Evolutionary conservation across 2,113 vertebrate species (phyloP).

Genomic region (Condylura cristata): DNA sequence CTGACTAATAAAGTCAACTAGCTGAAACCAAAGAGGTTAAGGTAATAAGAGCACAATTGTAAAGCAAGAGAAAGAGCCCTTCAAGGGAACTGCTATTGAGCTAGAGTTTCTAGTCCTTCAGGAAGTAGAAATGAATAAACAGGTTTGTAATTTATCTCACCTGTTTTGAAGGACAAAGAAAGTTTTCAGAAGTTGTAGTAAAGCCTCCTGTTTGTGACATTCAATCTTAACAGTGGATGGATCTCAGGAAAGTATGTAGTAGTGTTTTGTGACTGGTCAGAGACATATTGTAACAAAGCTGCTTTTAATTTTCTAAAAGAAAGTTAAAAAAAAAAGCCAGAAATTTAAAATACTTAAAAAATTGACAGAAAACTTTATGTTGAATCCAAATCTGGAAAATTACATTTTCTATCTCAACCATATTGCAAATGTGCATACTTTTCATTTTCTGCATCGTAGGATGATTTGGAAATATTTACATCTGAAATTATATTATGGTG

Average conservation of each 20-base stretch:
- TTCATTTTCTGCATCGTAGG: background rate
- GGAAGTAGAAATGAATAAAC: conserved; percentile 68
- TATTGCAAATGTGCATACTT: background rate
- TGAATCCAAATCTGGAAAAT: conserved; percentile 30
- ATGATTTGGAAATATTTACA: conserved; percentile 47
- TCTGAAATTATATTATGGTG: background rate
- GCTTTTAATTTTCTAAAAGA: conserved; percentile 28
- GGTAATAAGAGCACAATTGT: conserved; percentile 63
- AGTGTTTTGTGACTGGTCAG: background rate
- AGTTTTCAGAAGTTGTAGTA: conserved; percentile 66
- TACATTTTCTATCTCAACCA: conserved; percentile 7
- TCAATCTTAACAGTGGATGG: background rate
- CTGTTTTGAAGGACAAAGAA: conserved; percentile 69
- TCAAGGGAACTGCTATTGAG: conserved; percentile 34
- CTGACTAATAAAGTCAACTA: conserved; percentile 58
- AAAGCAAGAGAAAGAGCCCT: conserved; percentile 59
- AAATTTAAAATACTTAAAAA: conserved; percentile 2
- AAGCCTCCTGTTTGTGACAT: conserved; percentile 44
- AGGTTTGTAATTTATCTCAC: conserved; percentile 66
- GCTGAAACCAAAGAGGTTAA: conserved; percentile 65
- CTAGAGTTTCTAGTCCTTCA: conserved; percentile 58
- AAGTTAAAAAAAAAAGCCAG: background rate
- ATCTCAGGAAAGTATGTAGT: background rate
- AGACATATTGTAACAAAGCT: background rate
- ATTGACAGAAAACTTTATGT: conserved; percentile 2